These are phyloP conservation scores for Troilus luridus DNA, from an alignment of 2,888 invertebrate species.

Conservation along the genomic window DNA sequence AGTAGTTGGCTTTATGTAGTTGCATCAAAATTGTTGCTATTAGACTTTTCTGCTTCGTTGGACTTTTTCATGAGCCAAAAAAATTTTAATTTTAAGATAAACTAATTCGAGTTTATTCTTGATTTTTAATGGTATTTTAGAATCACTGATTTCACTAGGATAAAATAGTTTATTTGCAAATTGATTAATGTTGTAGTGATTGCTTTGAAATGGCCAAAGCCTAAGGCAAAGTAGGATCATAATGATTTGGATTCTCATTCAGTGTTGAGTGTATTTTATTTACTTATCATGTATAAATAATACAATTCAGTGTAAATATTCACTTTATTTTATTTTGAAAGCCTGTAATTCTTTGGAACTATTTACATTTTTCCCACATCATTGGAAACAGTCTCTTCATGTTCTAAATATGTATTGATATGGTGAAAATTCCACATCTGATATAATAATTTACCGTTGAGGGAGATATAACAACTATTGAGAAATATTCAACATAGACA, in stretches of 20 bases:
- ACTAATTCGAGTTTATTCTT: not conserved
- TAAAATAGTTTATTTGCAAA: not conserved
- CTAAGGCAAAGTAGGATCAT: not conserved
- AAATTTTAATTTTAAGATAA: not conserved
- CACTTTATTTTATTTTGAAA: not conserved
- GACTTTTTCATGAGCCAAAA: not conserved
- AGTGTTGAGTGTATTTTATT: not conserved
- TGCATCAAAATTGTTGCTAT: constrained; percentile 41
- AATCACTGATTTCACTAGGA: not conserved
- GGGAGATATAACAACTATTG: not conserved
- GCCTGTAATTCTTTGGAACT: not conserved
- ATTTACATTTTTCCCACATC: not conserved
- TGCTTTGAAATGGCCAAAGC: not conserved
- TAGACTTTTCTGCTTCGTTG: not conserved
- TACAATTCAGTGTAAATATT: not conserved
- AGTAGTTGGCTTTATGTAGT: constrained; percentile 56
- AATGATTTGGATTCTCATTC: not conserved
- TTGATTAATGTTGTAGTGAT: not conserved
- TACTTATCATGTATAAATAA: no score
- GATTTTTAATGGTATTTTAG: not conserved
- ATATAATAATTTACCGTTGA: not conserved
- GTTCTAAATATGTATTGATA: no score
- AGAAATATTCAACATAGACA: no score
- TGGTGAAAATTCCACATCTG: no score
- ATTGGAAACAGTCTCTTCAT: no score